Evolutionary conservation across 2,797 vertebrate species (phyloP).

Genomic region (Parauchenoglanis punctatus): DNA sequence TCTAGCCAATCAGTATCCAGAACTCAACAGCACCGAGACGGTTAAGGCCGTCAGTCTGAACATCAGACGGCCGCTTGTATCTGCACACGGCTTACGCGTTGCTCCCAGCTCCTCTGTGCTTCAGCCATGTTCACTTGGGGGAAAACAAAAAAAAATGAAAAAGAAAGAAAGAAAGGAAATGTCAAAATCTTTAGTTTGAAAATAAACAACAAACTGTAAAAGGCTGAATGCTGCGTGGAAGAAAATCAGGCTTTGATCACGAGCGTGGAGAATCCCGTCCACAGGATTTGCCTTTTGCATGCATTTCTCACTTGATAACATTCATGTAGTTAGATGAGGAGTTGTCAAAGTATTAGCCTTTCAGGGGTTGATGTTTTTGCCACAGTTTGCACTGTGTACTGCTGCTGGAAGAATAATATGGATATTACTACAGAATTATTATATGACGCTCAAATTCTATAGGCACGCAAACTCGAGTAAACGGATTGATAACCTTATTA

Average conservation of each 20-base stretch:
- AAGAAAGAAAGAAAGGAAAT: background rate
- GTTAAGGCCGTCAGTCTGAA: background rate
- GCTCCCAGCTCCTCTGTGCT: background rate
- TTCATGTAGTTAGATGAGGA: slow-evolving; percentile 85
- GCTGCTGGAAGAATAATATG: slow-evolving; percentile 20
- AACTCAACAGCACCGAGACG: background rate
- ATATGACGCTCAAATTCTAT: background rate
- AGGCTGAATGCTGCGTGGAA: slow-evolving; percentile 80
- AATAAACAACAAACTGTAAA: slow-evolving; percentile 81
- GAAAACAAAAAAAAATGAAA: too few relatives aligned
- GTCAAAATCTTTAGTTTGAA: slow-evolving; percentile 69
- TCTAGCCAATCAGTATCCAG: background rate
- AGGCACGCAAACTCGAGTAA: background rate
- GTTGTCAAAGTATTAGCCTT: slow-evolving; percentile 82
- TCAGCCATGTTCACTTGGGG: background rate
- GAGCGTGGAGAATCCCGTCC: slow-evolving; percentile 86
- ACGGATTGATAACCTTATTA: background rate
- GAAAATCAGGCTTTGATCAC: slow-evolving; percentile 88
- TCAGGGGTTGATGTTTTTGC: slow-evolving; percentile 45
- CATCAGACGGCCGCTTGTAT: background rate
- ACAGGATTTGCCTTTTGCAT: slow-evolving; percentile 87
- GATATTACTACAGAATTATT: slow-evolving; percentile 24
- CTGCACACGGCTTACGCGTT: background rate
- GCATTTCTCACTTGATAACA: slow-evolving; percentile 87
- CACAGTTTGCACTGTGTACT: slow-evolving; percentile 41